These are phyloP conservation scores for Cataglyphis albicans DNA, from an alignment of 2,888 invertebrate species.

Conservation along the genomic window DNA sequence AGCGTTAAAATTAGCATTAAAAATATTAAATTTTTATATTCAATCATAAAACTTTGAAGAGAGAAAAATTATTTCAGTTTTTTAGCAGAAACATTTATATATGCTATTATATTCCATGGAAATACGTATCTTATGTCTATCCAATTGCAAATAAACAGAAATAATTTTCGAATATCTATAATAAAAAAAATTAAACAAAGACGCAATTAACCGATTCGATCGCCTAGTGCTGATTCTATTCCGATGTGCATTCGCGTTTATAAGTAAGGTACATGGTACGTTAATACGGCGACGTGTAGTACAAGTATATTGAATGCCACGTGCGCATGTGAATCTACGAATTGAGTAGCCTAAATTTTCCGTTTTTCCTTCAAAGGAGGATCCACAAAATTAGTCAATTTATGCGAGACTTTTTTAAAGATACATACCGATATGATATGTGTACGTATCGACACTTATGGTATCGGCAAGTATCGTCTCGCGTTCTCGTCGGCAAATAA, in stretches of 20 bases:
- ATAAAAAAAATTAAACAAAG: not conserved
- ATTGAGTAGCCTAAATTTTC: conserved; percentile 65
- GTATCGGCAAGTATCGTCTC: conserved; percentile 35
- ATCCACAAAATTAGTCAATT: conserved; percentile 85
- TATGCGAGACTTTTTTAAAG: conserved; percentile 83
- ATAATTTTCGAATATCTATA: not conserved
- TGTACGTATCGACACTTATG: conserved; percentile 55
- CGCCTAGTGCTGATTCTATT: conserved; percentile 9
- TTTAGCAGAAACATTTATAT: not conserved
- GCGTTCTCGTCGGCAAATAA: conserved; percentile 33
- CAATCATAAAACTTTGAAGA: not conserved
- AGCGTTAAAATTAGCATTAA: not conserved
- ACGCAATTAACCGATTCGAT: conserved; percentile 21
- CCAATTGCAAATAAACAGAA: not conserved
- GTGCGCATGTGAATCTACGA: conserved; percentile 9
- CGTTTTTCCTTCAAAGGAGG: conserved; percentile 70
- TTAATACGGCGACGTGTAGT: conserved; percentile 4
- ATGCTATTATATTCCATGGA: not conserved
- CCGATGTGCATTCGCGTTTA: not conserved
- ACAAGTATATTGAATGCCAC: not conserved
- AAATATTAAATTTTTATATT: conserved; percentile 6
- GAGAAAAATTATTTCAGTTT: conserved; percentile 1
- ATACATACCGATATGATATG: conserved; percentile 63
- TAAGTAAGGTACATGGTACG: not conserved
- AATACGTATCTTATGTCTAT: not conserved